Evolutionary conservation across 2,888 invertebrate genomes (phyloP), one percentile per base, ranked within the genome.

Genomic region (Drosophila macrospina): DNA sequence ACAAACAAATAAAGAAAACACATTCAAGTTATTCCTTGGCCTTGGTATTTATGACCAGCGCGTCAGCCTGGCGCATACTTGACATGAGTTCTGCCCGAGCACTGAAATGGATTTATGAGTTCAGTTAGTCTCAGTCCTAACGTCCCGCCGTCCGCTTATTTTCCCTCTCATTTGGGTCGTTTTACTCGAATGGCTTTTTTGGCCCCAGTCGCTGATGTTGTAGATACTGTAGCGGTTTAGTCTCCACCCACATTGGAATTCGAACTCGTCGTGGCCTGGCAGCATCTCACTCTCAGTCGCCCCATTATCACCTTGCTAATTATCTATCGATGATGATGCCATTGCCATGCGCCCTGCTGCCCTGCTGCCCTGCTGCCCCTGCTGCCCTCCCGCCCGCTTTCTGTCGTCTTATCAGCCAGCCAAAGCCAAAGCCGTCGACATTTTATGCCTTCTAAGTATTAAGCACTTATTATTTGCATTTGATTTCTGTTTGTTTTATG

Each of bases 221-320:
- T 37, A 36, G n/a, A n/a, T 39, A n/a, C 11, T 54, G 28, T 1
- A 7, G 39, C 5, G 42, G 55, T 42, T 41, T 44, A 16, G 63
- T 52, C 68, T 47, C 68, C 77, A 65, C 86, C 87, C 81, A 67
- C 88, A 76, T 54, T 86, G 84, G 84, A 85, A 86, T 85, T 81
- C 81, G 87, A 77, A 84, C 89, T 69, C 64, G 63, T 66, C 78
- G 63, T 59, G 59, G 61, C 67, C 20, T 37, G 50, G 51, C 82
- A 85, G 67, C 80, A 75, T 71, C 80, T 73, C 62, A 56, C 66
- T 78, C 78, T 82, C 86, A 65, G 64, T 69, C 54, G 74, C 76
- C 73, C 82, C 79, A 86, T 83, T 83, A 83, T 83, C 83, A 83
- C 86, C 82, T 69, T 69, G 68, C 83, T 82, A 88, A 88, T 83